Evolutionary conservation across 2,888 invertebrate species (phyloP), one percentile per base, ranked within the genome.

Genomic region (Sipha maydis): DNA sequence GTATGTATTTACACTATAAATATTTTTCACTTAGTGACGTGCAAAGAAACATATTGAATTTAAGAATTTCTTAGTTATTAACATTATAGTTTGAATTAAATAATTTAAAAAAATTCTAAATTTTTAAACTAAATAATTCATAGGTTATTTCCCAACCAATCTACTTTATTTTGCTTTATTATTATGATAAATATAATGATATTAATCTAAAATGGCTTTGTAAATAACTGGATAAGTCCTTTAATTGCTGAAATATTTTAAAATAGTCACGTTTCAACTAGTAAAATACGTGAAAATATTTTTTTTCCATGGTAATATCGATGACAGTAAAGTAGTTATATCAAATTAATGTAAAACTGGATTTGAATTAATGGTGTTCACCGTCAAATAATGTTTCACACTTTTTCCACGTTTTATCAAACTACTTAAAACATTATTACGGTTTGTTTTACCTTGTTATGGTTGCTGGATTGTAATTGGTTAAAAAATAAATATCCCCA

Each of bases 211-310:
- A 3, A 34, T 28, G 17, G 9, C 38, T 7, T 48, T 48, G 41
- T 82, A 82, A 82, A 82, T 48, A 82, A 31, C 48, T 7, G 48
- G 31, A 21, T 48, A 82, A 48, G 31, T 48, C 69, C 48, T 48
- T 48, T 71, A 28, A 71, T 34, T 54, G 34, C 71, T n/a, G 54
- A 54, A 28, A n/a, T 69, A 54, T 48, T 69, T 69, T 9, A 82
- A 83, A 21, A n/a, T 83, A 71, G 83, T 83, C 83, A 83, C 71
- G 83, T 83, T 83, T 83, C 31, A 9, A 1, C 8, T 54, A 73
- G 71, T 83, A 83, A 83, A 78, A 73, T 73, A 54, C 28, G 28
- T 54, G 11, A 38, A 80, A 67, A 34, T 54, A 54, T 31, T 48
- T 41, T 25, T 28, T 54, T 25, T 31, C 31, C n/a, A 73, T 34